Conservation (phyloP, 2,797 vertebrate genomes). For the Orientallactaga sibirica region DNA sequence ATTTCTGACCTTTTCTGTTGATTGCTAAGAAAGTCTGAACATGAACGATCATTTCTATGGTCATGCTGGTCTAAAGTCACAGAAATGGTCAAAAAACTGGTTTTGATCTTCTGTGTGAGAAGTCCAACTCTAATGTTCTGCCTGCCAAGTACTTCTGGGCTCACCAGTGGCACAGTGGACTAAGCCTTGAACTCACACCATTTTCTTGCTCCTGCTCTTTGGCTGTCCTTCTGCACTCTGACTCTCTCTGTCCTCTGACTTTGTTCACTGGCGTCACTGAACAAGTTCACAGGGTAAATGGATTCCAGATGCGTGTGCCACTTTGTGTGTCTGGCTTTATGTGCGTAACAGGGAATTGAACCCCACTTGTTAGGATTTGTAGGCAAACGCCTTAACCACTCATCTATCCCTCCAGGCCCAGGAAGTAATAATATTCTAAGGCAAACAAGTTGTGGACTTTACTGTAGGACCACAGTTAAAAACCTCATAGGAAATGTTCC, state of each 20-base stretch:
- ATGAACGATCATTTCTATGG: background rate
- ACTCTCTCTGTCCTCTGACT: no score
- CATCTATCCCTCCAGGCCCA: background rate
- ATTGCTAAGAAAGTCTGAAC: constrained; percentile 22
- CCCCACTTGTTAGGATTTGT: no score
- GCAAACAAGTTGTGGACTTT: background rate
- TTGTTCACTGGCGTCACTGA: no score
- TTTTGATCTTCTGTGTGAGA: background rate
- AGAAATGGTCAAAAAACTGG: background rate
- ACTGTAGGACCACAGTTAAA: background rate
- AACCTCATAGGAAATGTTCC: background rate
- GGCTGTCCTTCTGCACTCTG: background rate
- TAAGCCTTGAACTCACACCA: background rate
- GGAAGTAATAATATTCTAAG: background rate
- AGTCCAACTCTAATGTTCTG: background rate
- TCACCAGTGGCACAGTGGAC: background rate
- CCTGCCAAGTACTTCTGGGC: background rate
- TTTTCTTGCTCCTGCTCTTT: background rate
- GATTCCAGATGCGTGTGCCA: no score
- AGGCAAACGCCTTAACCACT: no score
- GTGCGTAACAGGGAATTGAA: no score
- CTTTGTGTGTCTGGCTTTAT: no score
- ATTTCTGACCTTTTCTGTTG: constrained; percentile 29
- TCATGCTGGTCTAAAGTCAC: background rate
- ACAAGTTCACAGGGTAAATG: no score